A percentile compares a stretch with the other conserved stretches of the same genome.
These are phyloP conservation scores for Micromussa lordhowensis DNA, from an alignment of 92 coral and sea anemone genomes.

Conservation along the genomic window DNA sequence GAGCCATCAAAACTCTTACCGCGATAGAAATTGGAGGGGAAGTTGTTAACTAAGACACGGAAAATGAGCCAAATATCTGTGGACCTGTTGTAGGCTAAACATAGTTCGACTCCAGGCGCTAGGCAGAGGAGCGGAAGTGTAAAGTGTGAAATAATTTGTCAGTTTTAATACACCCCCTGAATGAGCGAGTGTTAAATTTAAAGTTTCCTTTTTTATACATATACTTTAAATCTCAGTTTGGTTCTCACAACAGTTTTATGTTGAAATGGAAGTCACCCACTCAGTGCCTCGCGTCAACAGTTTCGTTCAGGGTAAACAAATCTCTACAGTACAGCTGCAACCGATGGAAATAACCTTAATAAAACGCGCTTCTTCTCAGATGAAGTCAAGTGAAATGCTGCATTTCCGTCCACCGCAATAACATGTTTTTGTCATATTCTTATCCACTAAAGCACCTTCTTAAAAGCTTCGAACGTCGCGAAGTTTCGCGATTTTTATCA, in stretches of 20 bases:
- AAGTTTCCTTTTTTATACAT: not conserved
- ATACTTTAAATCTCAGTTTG: not conserved
- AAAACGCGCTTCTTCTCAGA: not conserved
- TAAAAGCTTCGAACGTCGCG: not conserved
- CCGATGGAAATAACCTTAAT: not conserved
- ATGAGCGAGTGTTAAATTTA: not conserved
- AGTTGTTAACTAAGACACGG: not conserved
- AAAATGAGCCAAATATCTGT: not conserved
- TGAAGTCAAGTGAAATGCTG: slow-evolving; percentile 1
- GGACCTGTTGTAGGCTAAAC: not conserved
- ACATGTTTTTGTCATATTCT: not conserved
- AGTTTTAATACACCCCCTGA: slow-evolving; percentile 5
- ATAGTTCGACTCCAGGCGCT: not conserved
- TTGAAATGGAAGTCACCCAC: not conserved
- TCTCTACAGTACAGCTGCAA: not conserved
- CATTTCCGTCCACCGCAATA: not conserved
- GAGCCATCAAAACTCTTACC: not conserved
- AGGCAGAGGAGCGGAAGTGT: slow-evolving; percentile 7
- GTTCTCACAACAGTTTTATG: not conserved
- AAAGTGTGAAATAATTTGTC: slow-evolving; percentile 17
- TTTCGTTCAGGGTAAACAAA: not conserved
- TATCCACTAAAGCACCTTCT: not conserved
- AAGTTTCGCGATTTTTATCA: not conserved
- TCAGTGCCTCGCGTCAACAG: not conserved
- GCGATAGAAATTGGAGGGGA: not conserved